These are phyloP conservation scores for Babyrousa celebensis DNA, from an alignment of 2,797 vertebrate species.

Conservation along the genomic window DNA sequence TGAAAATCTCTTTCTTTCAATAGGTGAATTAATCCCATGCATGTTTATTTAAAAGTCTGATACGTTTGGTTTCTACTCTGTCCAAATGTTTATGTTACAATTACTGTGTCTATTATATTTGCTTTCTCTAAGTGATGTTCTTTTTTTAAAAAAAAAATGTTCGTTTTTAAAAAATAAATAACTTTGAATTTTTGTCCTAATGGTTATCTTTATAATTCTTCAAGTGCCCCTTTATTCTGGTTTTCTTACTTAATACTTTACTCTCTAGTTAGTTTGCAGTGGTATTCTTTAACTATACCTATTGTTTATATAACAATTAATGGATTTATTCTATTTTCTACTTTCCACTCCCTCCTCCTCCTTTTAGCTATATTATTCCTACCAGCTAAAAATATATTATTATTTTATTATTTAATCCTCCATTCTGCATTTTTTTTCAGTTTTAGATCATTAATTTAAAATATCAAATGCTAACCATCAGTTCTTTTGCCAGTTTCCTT, in stretches of 20 bases:
- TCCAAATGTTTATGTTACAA: background rate
- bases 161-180: background rate
- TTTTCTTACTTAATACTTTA: background rate
- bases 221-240: background rate
- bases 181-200: background rate
- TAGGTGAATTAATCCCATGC: background rate
- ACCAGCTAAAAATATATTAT: background rate
- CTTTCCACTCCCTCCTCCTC: background rate
- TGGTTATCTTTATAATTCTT: background rate
- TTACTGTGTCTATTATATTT: background rate
- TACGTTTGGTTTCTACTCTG: background rate
- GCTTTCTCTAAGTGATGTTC: background rate
- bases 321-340: background rate
- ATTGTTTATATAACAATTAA: background rate
- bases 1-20: background rate
- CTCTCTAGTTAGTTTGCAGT: background rate
- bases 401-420: background rate
- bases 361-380: background rate
- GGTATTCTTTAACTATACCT: background rate
- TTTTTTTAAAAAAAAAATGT: background rate
- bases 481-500: background rate
- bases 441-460: background rate
- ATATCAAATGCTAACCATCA: background rate
- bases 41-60: background rate
- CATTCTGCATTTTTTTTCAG: background rate